These are phyloP conservation scores for Shinisaurus crocodilurus DNA, from an alignment of 2,113 vertebrate species.

Conservation along the genomic window DNA sequence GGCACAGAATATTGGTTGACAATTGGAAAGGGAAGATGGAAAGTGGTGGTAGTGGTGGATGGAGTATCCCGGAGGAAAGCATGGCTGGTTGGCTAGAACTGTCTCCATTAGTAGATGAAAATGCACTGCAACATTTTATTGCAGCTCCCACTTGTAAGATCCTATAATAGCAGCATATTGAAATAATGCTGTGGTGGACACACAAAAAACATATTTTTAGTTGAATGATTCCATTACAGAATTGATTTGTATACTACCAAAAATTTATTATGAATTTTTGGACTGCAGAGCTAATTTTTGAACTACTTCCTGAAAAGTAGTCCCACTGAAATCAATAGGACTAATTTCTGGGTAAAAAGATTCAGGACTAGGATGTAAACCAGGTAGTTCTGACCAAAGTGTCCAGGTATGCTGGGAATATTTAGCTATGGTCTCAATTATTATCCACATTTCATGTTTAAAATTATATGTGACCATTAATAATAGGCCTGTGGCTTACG, in stretches of 20 bases:
- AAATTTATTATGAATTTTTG: neutral
- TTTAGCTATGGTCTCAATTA: slow-evolving; percentile 21
- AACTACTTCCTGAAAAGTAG: neutral
- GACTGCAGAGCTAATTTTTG: neutral
- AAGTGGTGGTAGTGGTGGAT: neutral
- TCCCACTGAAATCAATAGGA: neutral
- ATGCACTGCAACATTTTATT: neutral
- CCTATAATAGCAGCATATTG: neutral
- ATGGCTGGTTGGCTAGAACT: neutral
- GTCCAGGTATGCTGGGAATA: neutral
- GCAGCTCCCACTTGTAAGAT: neutral
- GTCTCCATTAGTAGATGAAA: neutral
- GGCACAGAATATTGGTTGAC: neutral
- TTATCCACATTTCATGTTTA: slow-evolving; percentile 31
- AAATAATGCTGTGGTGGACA: neutral
- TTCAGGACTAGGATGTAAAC: neutral
- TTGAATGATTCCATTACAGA: neutral
- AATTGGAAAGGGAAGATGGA: neutral
- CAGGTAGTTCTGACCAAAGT: neutral
- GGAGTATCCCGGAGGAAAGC: neutral
- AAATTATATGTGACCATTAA: slow-evolving; percentile 66
- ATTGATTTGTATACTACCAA: neutral
- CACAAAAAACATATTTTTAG: neutral
- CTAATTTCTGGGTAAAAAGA: neutral
- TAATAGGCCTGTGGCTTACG: too few species aligned